Percentiles rank a stretch among this genome's conserved stretches.
phyloP scores from a whole-genome alignment of 2,797 vertebrate genomes.

The Picus viridis region DNA sequence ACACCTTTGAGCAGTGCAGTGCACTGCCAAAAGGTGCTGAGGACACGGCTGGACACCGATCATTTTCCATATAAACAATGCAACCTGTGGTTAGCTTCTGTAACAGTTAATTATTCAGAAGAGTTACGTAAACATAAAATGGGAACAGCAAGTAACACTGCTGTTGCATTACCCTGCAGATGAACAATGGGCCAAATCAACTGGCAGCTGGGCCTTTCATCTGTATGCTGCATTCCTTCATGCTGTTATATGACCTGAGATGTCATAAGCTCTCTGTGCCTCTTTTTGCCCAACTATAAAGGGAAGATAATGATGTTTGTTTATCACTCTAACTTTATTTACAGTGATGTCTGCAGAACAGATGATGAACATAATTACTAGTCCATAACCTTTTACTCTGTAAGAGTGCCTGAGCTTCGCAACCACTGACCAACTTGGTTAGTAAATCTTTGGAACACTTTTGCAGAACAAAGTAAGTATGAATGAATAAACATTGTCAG shows the following conservation, averaged over 20 bases:
- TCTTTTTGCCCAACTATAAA: background rate
- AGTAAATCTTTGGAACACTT: background rate
- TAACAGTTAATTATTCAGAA: background rate
- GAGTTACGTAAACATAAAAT: background rate
- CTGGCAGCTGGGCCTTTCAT: background rate
- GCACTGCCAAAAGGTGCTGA: background rate
- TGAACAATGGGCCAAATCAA: background rate
- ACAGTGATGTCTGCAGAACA: background rate
- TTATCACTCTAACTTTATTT: background rate
- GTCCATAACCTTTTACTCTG: background rate
- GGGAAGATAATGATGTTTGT: background rate
- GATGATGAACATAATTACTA: background rate
- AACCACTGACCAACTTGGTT: background rate
- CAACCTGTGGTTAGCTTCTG: background rate
- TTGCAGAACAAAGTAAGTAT: background rate
- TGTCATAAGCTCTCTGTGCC: background rate
- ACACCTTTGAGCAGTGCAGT: fast-evolving
- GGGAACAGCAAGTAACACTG: background rate
- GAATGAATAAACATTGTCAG: background rate
- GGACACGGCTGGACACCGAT: background rate
- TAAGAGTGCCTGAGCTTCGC: background rate
- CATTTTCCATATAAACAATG: background rate
- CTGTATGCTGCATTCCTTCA: background rate
- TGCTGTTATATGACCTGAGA: background rate
- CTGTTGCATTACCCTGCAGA: background rate